phyloP scores from a whole-genome alignment of 2,797 vertebrate species.

The Channa striata region DNA sequence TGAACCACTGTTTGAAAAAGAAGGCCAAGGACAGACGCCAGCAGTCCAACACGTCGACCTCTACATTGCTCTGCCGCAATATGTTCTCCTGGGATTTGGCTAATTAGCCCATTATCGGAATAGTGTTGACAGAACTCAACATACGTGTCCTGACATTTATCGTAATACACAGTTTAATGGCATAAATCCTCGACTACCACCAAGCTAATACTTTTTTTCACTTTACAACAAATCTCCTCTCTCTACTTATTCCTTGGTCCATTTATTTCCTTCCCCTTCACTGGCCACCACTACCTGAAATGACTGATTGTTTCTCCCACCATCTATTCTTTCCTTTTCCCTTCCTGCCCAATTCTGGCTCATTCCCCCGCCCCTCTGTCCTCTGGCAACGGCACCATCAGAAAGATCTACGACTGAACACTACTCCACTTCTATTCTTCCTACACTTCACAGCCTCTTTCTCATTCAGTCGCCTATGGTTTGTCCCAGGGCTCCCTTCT shows the following conservation, averaged over 20 bases:
- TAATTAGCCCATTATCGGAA: slow-evolving; percentile 32
- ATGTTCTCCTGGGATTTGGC: slow-evolving; percentile 27
- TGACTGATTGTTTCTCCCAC: slow-evolving; percentile 88
- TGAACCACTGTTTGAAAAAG: slow-evolving; percentile 51
- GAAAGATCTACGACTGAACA: slow-evolving; percentile 43
- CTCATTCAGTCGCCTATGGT: slow-evolving; percentile 9
- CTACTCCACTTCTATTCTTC: slow-evolving; percentile 38
- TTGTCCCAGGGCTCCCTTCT: slow-evolving; percentile 15
- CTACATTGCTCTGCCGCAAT: not conserved
- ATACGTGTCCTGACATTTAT: slow-evolving; percentile 25
- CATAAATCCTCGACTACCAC: slow-evolving; percentile 31
- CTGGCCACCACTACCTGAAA: slow-evolving; percentile 73
- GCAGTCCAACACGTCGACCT: slow-evolving; percentile 2
- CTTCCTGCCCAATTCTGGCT: slow-evolving; percentile 23
- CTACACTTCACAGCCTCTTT: slow-evolving; percentile 23
- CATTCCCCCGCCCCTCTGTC: slow-evolving; percentile 43
- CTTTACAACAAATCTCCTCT: slow-evolving; percentile 34
- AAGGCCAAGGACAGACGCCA: slow-evolving; percentile 45
- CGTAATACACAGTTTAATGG: slow-evolving; percentile 34
- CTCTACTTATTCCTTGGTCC: slow-evolving; percentile 29
- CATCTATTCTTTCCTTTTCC: slow-evolving; percentile 14
- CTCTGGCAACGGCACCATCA: slow-evolving; percentile 37
- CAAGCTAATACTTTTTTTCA: slow-evolving; percentile 31
- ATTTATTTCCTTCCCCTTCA: slow-evolving; percentile 61
- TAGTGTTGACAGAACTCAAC: not conserved